Evolutionary conservation across 1,140 invertebrate genomes (phyloP).

Genomic region (Chironomus striatipennis): DNA sequence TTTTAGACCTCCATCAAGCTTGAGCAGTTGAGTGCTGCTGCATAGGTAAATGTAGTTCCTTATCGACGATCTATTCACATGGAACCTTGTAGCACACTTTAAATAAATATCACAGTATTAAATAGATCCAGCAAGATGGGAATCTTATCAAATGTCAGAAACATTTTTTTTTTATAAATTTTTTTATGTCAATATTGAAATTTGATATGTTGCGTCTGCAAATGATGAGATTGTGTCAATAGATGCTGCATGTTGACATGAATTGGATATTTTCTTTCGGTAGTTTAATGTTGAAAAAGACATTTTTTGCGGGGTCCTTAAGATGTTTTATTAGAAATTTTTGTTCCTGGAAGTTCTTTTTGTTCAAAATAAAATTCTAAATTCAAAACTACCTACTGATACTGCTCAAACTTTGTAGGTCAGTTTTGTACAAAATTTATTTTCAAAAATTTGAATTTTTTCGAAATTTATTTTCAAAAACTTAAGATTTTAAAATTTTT

Average conservation of each 20-base stretch:
- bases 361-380: too few relatives aligned
- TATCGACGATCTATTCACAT: not conserved
- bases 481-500: too few relatives aligned
- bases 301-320: too few relatives aligned
- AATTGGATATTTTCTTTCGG: not conserved
- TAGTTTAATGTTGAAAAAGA: too few relatives aligned
- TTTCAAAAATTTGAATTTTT: too few relatives aligned
- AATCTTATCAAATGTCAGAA: constrained; percentile 4
- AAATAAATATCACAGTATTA: not conserved
- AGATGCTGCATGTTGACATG: not conserved
- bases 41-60: not conserved
- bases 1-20: not conserved
- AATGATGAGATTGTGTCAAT: not conserved
- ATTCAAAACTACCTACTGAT: too few relatives aligned
- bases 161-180: not conserved
- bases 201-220: not conserved
- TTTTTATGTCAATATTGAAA: not conserved
- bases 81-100: not conserved
- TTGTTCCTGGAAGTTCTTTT: too few relatives aligned
- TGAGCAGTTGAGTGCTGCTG: not conserved
- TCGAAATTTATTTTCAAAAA: too few relatives aligned
- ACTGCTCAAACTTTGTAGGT: too few relatives aligned
- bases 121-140: too few relatives aligned
- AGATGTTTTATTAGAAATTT: too few relatives aligned
- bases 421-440: too few relatives aligned